A percentile compares a stretch with the other conserved stretches of the same genome.
These are phyloP conservation scores for Saiga tatarica DNA, from an alignment of 2,113 vertebrate genomes.

Conservation along the genomic window DNA sequence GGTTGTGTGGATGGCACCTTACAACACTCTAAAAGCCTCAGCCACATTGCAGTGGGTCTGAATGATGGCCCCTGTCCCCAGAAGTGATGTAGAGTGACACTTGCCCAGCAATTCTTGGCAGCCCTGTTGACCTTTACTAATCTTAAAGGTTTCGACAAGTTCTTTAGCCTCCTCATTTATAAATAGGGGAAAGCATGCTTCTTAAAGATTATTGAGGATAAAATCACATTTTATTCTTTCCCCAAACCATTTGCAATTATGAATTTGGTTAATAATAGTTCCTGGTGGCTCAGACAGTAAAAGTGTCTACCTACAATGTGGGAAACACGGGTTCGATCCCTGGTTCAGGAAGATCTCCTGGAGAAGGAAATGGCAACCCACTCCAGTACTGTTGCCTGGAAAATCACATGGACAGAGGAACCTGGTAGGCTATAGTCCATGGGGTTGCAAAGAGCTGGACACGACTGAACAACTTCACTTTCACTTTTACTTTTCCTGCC, in stretches of 20 bases:
- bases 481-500: not conserved
- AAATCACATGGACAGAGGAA: not conserved
- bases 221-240: not conserved
- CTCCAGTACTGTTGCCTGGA: not conserved
- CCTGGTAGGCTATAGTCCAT: not conserved
- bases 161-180: not conserved
- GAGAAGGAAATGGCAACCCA: not conserved
- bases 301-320: not conserved
- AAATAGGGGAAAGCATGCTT: not conserved
- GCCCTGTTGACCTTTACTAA: not conserved
- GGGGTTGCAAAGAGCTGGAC: not conserved
- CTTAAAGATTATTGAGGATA: not conserved
- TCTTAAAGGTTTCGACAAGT: not conserved
- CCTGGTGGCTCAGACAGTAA: not conserved
- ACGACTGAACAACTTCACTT: not conserved
- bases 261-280: not conserved
- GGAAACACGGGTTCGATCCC: rapidly evolving
- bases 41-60: not conserved
- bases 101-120: not conserved
- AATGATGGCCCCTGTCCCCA: rapidly evolving
- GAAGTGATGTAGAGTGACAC: not conserved
- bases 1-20: not conserved
- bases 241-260: not conserved
- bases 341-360: not conserved
- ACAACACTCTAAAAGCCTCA: not conserved